phyloP scores from a whole-genome alignment of 1,140 invertebrate species.

The Adelges cooleyi region DNA sequence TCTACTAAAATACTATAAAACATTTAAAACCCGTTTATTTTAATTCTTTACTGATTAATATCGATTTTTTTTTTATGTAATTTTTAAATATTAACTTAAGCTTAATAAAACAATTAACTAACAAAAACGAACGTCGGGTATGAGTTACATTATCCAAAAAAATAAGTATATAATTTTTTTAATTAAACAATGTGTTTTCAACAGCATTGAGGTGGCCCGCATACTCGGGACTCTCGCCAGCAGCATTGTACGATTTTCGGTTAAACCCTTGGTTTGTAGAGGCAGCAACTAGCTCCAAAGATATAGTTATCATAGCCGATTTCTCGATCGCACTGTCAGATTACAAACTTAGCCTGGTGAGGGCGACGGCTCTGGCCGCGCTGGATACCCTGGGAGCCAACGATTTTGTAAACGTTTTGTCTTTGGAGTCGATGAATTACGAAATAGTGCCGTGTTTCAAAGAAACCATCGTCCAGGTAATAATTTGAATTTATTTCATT shows the following conservation, averaged over 20 bases:
- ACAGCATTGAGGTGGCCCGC: conserved; percentile 61
- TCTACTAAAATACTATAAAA: too few species aligned
- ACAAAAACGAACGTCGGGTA: too few species aligned
- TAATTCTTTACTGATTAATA: too few species aligned
- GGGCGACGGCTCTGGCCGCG: conserved; percentile 71
- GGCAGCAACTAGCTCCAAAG: conserved; percentile 91
- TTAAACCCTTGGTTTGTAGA: conserved; percentile 86
- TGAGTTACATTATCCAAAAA: too few species aligned
- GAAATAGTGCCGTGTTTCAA: conserved; percentile 76
- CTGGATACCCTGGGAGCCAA: conserved; percentile 90
- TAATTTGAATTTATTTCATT: too few species aligned
- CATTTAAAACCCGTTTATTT: too few species aligned
- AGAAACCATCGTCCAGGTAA: conserved; percentile 69
- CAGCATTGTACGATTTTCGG: conserved; percentile 77
- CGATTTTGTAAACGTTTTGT: conserved; percentile 92
- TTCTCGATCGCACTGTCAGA: conserved; percentile 79
- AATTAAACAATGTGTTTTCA: conserved; percentile 14
- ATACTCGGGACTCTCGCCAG: conserved; percentile 46
- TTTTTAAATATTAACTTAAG: too few species aligned
- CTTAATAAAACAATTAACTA: too few species aligned
- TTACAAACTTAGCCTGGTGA: conserved; percentile 68
- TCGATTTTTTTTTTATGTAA: too few species aligned
- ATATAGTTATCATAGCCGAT: conserved; percentile 85
- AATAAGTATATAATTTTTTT: too few species aligned
- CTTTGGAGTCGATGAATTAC: conserved; percentile 60